phyloP scores from a whole-genome alignment of 92 coral and sea anemone species.

The Parazoanthus swiftii region DNA sequence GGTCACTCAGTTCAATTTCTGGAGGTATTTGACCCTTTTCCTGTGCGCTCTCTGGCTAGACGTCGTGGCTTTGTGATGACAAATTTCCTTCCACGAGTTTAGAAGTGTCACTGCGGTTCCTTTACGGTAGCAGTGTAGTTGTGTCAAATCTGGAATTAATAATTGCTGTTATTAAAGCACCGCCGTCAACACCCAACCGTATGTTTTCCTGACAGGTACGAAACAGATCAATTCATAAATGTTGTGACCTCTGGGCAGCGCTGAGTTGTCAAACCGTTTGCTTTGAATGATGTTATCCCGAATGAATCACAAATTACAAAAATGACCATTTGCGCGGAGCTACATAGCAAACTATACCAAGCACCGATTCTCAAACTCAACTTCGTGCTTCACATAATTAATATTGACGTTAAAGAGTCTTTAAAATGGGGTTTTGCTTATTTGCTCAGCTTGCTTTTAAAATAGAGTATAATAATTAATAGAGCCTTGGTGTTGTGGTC shows the following conservation, averaged over 20 bases:
- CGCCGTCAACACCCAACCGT: slow-evolving; percentile 20
- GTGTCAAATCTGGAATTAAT: slow-evolving; percentile 55
- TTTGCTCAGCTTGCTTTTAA: no score
- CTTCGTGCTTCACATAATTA: no score
- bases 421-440: no score
- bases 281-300: slow-evolving; percentile 12
- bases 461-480: no score
- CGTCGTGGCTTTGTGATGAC: slow-evolving; percentile 29
- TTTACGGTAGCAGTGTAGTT: slow-evolving; percentile 44
- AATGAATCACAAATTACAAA: not conserved
- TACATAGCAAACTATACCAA: no score
- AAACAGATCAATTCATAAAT: slow-evolving; percentile 23
- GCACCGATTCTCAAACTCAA: no score
- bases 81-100: slow-evolving; percentile 38
- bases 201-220: slow-evolving; percentile 23
- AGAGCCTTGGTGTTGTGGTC: no score
- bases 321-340: no score
- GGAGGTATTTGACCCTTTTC: slow-evolving; percentile 24
- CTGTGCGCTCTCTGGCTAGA: slow-evolving; percentile 26
- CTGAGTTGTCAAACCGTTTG: slow-evolving; percentile 25
- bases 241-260: slow-evolving; percentile 31
- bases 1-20: not conserved
- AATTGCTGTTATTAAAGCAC: slow-evolving; percentile 24
- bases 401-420: no score
- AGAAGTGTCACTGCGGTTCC: slow-evolving; percentile 47